Base-by-base conservation (phyloP, 2,888 invertebrate species). In the Lepidonotus clava region DNA sequence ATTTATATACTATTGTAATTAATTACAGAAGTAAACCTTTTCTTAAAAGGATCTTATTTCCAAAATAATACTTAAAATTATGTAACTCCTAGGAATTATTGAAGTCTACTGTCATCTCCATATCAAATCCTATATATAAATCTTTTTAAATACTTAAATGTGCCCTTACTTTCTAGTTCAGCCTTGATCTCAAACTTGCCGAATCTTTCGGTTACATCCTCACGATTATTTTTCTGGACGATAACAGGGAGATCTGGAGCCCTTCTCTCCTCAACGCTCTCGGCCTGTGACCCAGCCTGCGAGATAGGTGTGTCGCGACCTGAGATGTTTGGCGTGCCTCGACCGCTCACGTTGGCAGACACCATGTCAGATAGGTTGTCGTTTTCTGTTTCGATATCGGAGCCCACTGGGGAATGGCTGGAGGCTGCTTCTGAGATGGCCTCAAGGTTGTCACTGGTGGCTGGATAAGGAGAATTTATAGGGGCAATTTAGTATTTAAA, bases 191-290 rank as follows among this genome's bases (percentile, higher is more conserved):
- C 98, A 94, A 99, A 99, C 95, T 99, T 98, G 94, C 99, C 98
- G 95, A 99, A 99, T 94, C 98, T 98, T 91, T 99, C 99, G 91
- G 99, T 98, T 87, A 99, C 98, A 92, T 99, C 99, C 87, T 98
- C 98, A 1, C 98, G 95, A 41, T 97, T 97, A 94, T 97, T 97
- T 92, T 97, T 97, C 88, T 94, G 92, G 32, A 95, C 94, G 1
- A 94, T 95, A 56, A 94, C 94, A 0, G 95, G 95, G 4, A 95
- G 91, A 67, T 93, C 91, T 0, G 93, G 92, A 28, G 86, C 88
- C 32, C 88, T 84, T 84, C 91, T 90, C 85, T 92, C 91, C 86
- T 92, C 92, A 36, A 91, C 92, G 88, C 91, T 92, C 86, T 92
- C 92, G n/a, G 91, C 92, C 28, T 86, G 86, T 4, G 80, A 86